Evolutionary conservation across 2,888 invertebrate genomes (phyloP).

Genomic region (Drosophila acutilabella): DNA sequence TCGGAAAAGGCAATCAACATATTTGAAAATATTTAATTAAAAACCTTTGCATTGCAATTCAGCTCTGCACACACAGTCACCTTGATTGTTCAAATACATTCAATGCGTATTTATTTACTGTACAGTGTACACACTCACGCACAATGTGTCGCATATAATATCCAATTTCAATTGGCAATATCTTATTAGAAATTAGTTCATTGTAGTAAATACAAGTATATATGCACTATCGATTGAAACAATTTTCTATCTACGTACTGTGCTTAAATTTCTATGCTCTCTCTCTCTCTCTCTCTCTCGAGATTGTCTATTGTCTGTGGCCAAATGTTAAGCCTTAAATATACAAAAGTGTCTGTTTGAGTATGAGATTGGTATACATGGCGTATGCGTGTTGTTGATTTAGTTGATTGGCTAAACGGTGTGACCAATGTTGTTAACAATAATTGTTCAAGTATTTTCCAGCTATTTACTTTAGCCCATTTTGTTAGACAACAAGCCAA

Average conservation of each 20-base stretch:
- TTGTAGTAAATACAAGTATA: conserved; percentile 56
- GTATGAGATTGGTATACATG: conserved; percentile 39
- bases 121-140: conserved; percentile 29
- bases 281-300: conserved; percentile 19
- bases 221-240: conserved; percentile 22
- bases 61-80: conserved; percentile 10
- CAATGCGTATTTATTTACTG: conserved; percentile 32
- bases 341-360: conserved; percentile 44
- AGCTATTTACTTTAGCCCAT: conserved; percentile 53
- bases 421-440: conserved; percentile 65
- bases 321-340: conserved; percentile 63
- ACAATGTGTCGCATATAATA: conserved; percentile 49
- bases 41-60: conserved; percentile 31
- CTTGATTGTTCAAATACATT: conserved; percentile 48
- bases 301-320: background rate
- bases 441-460: conserved; percentile 63
- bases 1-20: background rate
- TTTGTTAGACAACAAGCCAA: conserved; percentile 53
- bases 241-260: conserved; percentile 18
- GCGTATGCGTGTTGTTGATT: conserved; percentile 71
- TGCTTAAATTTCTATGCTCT: conserved; percentile 24
- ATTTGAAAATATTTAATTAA: conserved; percentile 53
- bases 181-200: conserved; percentile 77
- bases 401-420: conserved; percentile 75
- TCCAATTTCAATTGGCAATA: conserved; percentile 70